These are phyloP conservation scores for Nycticebus coucang DNA, from an alignment of 2,113 vertebrate species.

Conservation along the genomic window DNA sequence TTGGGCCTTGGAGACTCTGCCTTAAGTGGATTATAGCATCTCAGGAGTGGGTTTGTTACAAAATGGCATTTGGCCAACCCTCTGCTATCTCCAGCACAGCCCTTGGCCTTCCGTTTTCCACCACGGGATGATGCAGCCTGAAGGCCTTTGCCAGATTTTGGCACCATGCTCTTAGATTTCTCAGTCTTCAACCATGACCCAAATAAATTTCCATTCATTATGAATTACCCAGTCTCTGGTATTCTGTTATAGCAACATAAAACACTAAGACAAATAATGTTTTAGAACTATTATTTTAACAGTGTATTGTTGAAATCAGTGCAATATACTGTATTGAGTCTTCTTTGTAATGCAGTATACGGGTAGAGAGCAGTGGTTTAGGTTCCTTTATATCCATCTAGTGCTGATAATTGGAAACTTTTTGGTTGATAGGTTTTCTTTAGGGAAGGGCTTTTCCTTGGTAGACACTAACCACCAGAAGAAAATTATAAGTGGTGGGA, in stretches of 20 bases:
- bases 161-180: neutral
- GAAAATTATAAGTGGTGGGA: neutral
- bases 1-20: neutral
- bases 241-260: neutral
- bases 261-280: neutral
- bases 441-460: neutral
- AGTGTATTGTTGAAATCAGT: neutral
- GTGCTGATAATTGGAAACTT: neutral
- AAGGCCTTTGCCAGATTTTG: neutral
- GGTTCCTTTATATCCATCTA: neutral
- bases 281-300: neutral
- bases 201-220: neutral
- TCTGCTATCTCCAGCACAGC: neutral
- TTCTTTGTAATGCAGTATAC: neutral
- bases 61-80: neutral
- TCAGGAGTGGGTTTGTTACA: neutral
- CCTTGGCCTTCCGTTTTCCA: neutral
- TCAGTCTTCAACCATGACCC: neutral
- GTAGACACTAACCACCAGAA: neutral
- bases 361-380: neutral
- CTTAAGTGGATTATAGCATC: neutral
- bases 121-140: neutral
- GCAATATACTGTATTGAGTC: neutral
- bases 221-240: neutral
- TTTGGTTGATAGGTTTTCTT: neutral